Conservation (phyloP, 1,140 invertebrate species). For the Brachystomella parvula region DNA sequence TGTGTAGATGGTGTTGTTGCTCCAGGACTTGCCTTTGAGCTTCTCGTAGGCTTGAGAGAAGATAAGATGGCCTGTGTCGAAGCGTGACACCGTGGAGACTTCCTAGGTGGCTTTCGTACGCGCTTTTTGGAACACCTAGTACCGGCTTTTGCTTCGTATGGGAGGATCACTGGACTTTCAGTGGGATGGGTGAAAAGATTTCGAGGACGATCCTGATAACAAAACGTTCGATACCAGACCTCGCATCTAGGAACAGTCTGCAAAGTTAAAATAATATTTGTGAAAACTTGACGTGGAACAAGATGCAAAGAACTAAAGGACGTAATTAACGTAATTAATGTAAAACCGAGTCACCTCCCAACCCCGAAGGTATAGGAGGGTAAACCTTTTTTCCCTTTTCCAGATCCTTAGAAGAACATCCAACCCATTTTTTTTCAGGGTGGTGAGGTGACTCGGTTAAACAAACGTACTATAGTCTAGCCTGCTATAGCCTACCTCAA, state of each 20-base stretch:
- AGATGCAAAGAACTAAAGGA: too few relatives aligned
- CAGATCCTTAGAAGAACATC: too few relatives aligned
- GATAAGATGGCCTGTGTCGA: slow-evolving; percentile 72
- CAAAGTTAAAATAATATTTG: slow-evolving; percentile 7
- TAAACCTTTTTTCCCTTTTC: too few relatives aligned
- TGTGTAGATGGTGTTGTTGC: too few relatives aligned
- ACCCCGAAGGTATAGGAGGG: too few relatives aligned
- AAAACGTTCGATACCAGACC: slow-evolving; percentile 68
- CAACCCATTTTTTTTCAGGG: too few relatives aligned
- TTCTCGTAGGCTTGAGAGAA: slow-evolving; percentile 19
- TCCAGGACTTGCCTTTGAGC: neutral
- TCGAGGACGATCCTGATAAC: slow-evolving; percentile 60
- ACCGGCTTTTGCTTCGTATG: slow-evolving; percentile 55
- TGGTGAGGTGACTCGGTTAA: neutral
- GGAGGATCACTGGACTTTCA: slow-evolving; percentile 57
- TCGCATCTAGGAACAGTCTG: slow-evolving; percentile 55
- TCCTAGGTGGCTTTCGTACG: slow-evolving; percentile 57
- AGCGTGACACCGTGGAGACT: slow-evolving; percentile 73
- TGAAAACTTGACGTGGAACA: too few relatives aligned
- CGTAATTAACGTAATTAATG: too few relatives aligned
- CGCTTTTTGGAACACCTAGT: slow-evolving; percentile 40
- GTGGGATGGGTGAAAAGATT: slow-evolving; percentile 44
- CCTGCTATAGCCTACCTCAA: slow-evolving; percentile 34
- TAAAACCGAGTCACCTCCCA: too few relatives aligned
- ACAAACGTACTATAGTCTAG: neutral